Evolutionary conservation across 1,140 invertebrate species (phyloP), one percentile per base, ranked within the genome.

Genomic region (Platyscapa corneri): DNA sequence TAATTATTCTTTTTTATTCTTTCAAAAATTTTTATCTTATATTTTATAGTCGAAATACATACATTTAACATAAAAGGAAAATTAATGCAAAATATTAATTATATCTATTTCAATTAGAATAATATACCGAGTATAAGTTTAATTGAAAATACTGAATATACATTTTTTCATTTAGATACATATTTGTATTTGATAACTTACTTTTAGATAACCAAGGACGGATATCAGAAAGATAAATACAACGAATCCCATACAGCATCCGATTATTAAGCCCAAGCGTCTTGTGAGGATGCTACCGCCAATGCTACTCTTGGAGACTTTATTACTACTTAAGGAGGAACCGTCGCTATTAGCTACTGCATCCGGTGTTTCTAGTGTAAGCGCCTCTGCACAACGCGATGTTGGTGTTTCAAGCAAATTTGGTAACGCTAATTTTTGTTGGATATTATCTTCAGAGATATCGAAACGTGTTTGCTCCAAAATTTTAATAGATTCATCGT

Each of bases 171-270:
- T 53, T 10, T 53, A 53, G 18, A 53, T 53, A 53, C 2, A 18
- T 18, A 53, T 53, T 14, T 2, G 49, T 16, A 42, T 74, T 42
- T 42, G 5, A 42, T n/a, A 42, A 75, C 77, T 42, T 0, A 97
- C 95, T 90, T 97, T 97, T 86, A 97, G 95, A 90, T 97, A 97
- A 30, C 96, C 96, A 23, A 98, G 93, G 37, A 96, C 95, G 1
- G 97, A 96, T 2, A 97, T 96, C 85, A 97, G 94, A 1, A 97
- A 95, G 30, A 98, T 94, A 88, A 98, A 97, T 14, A 98, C 96
- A 30, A 97, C 95, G 89, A 97, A 96, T 83, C 97, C 97, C 94
- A 98, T 95, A 86, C 96, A 96, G 89, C 96, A 96, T 46, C 97
- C 97, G 10, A 98, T 95, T 82, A 98, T 97, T 60, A 98, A 94